Conservation (phyloP, 2,888 invertebrate species). For the Campopleginae sp. region DNA sequence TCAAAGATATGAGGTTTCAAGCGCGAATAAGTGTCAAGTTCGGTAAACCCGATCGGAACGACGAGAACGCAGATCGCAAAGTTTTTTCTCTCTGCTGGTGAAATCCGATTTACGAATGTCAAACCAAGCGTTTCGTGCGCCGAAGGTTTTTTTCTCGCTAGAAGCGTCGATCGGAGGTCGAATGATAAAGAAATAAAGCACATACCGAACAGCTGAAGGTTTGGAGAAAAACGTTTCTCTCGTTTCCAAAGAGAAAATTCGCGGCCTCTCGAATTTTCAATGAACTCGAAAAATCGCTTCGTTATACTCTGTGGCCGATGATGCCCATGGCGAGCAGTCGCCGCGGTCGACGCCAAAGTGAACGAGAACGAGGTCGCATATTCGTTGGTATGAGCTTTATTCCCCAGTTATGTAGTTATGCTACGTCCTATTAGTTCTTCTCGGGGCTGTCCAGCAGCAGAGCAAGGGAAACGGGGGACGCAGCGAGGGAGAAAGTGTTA, state of each 20-base stretch:
- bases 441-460: constrained; percentile 6
- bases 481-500: neutral
- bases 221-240: constrained; percentile 31
- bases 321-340: constrained; percentile 28
- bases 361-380: constrained; percentile 61
- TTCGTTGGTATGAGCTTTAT: constrained; percentile 40
- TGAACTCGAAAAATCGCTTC: constrained; percentile 65
- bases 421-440: constrained; percentile 5
- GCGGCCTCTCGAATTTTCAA: constrained; percentile 60
- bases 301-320: constrained; percentile 37
- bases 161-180: constrained; percentile 2
- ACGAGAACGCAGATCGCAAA: neutral
- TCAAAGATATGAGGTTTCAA: constrained; percentile 13
- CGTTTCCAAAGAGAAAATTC: constrained; percentile 39
- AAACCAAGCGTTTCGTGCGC: constrained; percentile 8
- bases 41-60: neutral
- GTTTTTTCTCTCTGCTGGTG: constrained; percentile 17
- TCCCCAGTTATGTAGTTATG: constrained; percentile 3
- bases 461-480: neutral
- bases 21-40: constrained; percentile 16
- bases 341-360: constrained; percentile 51
- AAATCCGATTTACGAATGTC: constrained; percentile 20
- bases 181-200: constrained; percentile 27
- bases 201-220: constrained; percentile 31
- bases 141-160: constrained; percentile 5